Conservation (phyloP, 2,797 vertebrate genomes). For the Lates japonicus region DNA sequence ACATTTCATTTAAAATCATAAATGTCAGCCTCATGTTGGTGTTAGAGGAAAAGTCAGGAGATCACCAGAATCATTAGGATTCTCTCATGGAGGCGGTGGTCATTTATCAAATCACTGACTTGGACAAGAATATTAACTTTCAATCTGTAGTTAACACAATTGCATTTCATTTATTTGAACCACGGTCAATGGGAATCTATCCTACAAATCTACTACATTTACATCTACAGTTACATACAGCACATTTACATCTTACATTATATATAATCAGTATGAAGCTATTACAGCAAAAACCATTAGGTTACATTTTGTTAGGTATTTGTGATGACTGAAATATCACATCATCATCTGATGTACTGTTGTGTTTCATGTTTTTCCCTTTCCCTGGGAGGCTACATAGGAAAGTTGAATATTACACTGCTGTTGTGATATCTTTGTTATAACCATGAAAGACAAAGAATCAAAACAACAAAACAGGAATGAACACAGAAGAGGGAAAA, state of each 20-base stretch:
- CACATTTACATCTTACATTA: no score
- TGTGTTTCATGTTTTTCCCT: background rate
- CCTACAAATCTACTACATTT: no score
- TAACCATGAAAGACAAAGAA: background rate
- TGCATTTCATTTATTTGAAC: no score
- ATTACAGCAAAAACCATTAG: no score
- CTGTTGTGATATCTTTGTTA: background rate
- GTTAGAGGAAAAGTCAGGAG: background rate
- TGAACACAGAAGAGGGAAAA: background rate
- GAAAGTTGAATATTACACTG: background rate
- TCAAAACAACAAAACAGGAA: background rate
- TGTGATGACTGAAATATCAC: background rate
- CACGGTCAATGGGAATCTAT: no score
- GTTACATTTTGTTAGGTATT: background rate
- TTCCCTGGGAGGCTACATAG: background rate
- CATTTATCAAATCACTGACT: no score
- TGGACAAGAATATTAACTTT: no score
- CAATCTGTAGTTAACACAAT: no score
- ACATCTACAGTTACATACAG: no score
- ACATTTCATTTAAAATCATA: no score
- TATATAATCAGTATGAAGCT: no score
- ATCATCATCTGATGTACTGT: background rate
- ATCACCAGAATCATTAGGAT: background rate
- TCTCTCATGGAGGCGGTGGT: background rate
- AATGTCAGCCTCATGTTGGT: background rate